Evolutionary conservation across 2,113 vertebrate genomes (phyloP), one percentile per base, ranked within the genome.

Genomic region (Misgurnus mizolepis): DNA sequence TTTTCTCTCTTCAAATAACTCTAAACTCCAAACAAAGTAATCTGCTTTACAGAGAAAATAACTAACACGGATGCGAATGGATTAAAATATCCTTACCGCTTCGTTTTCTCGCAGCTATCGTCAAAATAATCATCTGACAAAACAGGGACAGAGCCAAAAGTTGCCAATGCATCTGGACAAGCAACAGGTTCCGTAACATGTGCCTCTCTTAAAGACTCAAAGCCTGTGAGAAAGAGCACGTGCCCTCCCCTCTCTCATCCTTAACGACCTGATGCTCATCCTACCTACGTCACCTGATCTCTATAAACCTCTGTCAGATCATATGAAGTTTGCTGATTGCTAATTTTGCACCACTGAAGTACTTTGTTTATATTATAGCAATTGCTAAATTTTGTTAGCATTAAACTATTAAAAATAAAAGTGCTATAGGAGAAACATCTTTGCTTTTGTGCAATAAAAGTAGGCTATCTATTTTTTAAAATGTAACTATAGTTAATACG

Each of bases 111-210:
- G 85, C 55, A 43, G 88, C 74, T 0, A 86, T 80, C 27, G 84
- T 88, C 84, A 86, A 87, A 86, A 85, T 87, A 64, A 91, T 84
- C 83, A 86, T 85, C 80, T 89, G 87, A 80, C 86, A 91, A 41
- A 92, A 56, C 80, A 91, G 85, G 53, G 87, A 86, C 56, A 90
- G 85, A 85, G 87, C 80, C 79, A 89, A 74, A 76, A 90, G 85
- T 89, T 81, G 87, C 87, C 88, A 85, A 90, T 88, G 89, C 92
- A 93, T 93, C 91, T 92, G 88, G 87, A 89, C 90, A 86, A 82
- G 88, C 79, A 85, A 87, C 83, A 39, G 83, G 87, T 86, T 87
- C 81, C 67, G 15, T 78, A 80, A 85, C 90, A 92, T 92, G 87
- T 87, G 88, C 81, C 78, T 78, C 73, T 77, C 67, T 71, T 7